A percentile compares a stretch with the other conserved stretches of the same genome.
These are phyloP conservation scores for Hecatera dysodea DNA, from an alignment of 2,888 invertebrate genomes.

Conservation along the genomic window DNA sequence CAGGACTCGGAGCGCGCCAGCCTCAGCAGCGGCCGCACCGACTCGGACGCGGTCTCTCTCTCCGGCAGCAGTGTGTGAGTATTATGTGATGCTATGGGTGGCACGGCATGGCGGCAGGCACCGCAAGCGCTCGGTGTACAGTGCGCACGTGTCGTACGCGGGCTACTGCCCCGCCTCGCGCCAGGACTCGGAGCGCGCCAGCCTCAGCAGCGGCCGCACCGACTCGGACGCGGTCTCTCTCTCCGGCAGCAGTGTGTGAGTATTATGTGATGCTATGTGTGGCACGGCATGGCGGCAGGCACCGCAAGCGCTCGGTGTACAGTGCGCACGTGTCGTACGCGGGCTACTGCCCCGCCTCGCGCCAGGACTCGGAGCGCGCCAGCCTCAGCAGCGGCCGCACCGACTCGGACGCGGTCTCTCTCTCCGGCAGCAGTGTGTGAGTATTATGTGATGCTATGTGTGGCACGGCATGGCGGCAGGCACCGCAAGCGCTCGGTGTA, in stretches of 20 bases:
- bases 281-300: conserved; percentile 84
- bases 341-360: conserved; percentile 98
- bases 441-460: conserved; percentile 84
- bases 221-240: conserved; percentile 97
- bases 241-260: conserved; percentile 98
- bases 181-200: conserved; percentile 98
- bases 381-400: conserved; percentile 98
- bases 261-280: conserved; percentile 77
- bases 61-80: conserved; percentile 98
- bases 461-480: conserved; percentile 82
- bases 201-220: conserved; percentile 97
- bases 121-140: conserved; percentile 92
- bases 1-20: conserved; percentile 99
- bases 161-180: conserved; percentile 98
- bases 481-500: conserved; percentile 92
- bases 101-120: conserved; percentile 86
- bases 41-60: conserved; percentile 97
- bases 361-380: conserved; percentile 98
- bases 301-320: conserved; percentile 92
- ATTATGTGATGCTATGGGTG: conserved; percentile 67
- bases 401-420: conserved; percentile 97
- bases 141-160: conserved; percentile 94
- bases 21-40: conserved; percentile 97
- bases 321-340: conserved; percentile 94
- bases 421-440: conserved; percentile 98